These are phyloP conservation scores for Calliphora vicina DNA, from an alignment of 1,140 invertebrate genomes.

Conservation along the genomic window DNA sequence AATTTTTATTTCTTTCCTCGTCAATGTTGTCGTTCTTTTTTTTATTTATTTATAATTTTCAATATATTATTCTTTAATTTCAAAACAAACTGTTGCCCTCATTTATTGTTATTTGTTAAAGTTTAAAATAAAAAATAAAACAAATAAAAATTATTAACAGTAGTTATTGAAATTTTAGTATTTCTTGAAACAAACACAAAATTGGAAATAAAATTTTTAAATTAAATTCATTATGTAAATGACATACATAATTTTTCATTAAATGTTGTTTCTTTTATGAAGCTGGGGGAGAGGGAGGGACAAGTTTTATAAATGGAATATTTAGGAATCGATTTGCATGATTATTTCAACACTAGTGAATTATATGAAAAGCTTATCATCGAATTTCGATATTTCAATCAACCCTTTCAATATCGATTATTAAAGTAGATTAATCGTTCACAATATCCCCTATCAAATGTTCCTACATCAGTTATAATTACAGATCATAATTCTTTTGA, in stretches of 20 bases:
- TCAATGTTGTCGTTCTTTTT: conserved; percentile 15
- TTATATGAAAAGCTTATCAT: no score
- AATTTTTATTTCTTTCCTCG: not conserved
- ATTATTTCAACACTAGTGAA: no score
- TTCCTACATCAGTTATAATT: no score
- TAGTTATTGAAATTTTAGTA: conserved; percentile 23
- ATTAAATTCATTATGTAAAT: not conserved
- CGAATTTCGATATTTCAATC: no score
- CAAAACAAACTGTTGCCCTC: not conserved
- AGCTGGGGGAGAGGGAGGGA: not conserved
- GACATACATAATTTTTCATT: not conserved
- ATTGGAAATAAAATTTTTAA: conserved; percentile 25
- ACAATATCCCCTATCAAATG: no score
- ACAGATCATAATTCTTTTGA: no score
- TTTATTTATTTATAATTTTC: conserved; percentile 15
- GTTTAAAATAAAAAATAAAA: not conserved
- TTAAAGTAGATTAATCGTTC: no score
- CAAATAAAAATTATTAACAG: conserved; percentile 6
- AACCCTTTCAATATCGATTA: no score
- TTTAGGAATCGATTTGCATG: no score
- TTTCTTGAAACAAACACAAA: not conserved
- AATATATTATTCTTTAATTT: not conserved
- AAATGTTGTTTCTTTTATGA: not conserved
- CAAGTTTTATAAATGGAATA: no score
- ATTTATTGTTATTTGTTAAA: conserved; percentile 33